Conservation (phyloP, 2,888 invertebrate species). For the Campoplex capitator region DNA sequence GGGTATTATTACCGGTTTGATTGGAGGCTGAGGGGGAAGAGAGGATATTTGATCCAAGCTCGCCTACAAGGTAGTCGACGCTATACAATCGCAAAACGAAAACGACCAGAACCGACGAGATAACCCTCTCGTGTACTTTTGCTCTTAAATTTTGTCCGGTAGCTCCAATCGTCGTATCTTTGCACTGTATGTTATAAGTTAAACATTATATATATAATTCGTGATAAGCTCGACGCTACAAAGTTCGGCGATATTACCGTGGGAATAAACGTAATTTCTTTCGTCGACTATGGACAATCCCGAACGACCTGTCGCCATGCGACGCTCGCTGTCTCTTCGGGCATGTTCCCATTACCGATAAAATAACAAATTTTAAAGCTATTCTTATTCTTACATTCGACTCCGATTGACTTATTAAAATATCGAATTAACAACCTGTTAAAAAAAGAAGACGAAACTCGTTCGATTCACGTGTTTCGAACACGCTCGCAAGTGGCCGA, state of each 20-base stretch:
- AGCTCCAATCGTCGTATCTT: constrained; percentile 61
- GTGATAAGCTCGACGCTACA: constrained; percentile 75
- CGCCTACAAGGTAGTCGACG: constrained; percentile 65
- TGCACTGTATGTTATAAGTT: not conserved
- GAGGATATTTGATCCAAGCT: constrained; percentile 70
- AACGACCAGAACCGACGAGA: constrained; percentile 36
- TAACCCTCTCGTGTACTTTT: constrained; percentile 43
- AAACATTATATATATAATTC: constrained; percentile 70
- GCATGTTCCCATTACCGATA: not conserved
- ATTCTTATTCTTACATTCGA: not conserved
- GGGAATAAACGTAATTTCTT: constrained; percentile 72
- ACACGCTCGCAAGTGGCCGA: no score
- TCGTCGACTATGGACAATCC: constrained; percentile 54
- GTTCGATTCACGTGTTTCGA: no score
- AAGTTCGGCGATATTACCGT: constrained; percentile 69
- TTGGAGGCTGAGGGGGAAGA: constrained; percentile 63
- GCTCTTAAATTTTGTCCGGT: constrained; percentile 48
- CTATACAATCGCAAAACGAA: constrained; percentile 60
- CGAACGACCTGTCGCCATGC: constrained; percentile 61
- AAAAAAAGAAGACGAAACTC: not conserved
- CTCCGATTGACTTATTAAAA: not conserved
- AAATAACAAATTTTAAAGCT: not conserved
- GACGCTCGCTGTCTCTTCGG: constrained; percentile 33
- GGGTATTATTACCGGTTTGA: constrained; percentile 82
- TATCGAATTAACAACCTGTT: not conserved